Conservation (phyloP, 2,797 vertebrate species). For the Cossypha heuglini region DNA sequence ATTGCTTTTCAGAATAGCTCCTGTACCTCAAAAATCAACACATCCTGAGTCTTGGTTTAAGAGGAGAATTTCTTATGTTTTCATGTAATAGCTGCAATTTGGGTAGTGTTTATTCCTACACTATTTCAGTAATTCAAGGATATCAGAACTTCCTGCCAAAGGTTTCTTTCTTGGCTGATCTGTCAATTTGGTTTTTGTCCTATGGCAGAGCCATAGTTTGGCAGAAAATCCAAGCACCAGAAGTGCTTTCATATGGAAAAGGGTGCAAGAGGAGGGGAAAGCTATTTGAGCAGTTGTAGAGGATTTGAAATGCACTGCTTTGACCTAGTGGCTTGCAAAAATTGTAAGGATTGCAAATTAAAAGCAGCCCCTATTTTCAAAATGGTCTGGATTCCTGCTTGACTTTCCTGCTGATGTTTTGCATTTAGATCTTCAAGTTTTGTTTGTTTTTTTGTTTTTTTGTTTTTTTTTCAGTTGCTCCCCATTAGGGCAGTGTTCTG, state of each 20-base stretch:
- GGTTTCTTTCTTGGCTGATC: not conserved
- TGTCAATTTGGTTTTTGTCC: not conserved
- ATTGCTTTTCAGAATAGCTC: not conserved
- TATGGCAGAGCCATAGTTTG: not conserved
- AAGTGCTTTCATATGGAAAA: not conserved
- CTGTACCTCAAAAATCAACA: not conserved
- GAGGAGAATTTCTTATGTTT: not conserved
- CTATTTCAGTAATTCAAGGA: not conserved
- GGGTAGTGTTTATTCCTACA: not conserved
- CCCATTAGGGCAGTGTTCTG: not conserved
- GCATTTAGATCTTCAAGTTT: not conserved
- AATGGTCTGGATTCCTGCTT: not conserved
- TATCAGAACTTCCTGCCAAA: not conserved
- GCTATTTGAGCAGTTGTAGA: not conserved
- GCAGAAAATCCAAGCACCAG: not conserved
- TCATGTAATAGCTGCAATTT: not conserved
- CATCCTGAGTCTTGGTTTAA: not conserved
- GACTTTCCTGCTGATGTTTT: not conserved
- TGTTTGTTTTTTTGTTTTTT: not conserved
- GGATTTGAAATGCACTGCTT: not conserved
- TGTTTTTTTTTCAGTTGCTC: not conserved
- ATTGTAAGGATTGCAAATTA: not conserved
- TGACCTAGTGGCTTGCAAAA: not conserved
- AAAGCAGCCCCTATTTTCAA: not conserved
- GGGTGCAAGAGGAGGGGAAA: not conserved